A percentile compares a stretch with the other conserved stretches of the same genome.
Conservation (phyloP, 2,113 vertebrate species). For the Siniperca knerii region DNA sequence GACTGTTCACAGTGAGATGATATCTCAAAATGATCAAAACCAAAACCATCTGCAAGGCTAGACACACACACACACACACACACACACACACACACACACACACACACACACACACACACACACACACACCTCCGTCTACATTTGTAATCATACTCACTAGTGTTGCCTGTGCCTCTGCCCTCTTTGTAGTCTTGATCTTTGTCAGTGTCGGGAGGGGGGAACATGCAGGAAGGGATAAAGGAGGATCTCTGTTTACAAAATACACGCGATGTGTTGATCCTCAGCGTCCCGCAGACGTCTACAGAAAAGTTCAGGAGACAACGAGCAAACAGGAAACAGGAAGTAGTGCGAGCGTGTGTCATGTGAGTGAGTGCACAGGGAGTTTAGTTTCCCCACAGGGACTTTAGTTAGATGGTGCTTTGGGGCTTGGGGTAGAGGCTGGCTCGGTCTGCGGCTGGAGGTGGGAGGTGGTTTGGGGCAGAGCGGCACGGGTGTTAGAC, state of each 20-base stretch:
- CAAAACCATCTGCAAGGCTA: neutral
- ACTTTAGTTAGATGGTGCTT: conserved; percentile 82
- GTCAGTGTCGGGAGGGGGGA: conserved; percentile 18
- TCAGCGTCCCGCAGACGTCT: conserved; percentile 16
- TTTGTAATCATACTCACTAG: neutral
- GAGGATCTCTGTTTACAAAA: conserved; percentile 32
- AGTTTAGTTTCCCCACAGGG: conserved; percentile 19
- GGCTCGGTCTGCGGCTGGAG: conserved; percentile 62
- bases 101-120: conserved; percentile 1
- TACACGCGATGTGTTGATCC: conserved; percentile 42
- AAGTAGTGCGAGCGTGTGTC: conserved; percentile 28
- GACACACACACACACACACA: neutral
- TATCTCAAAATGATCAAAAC: neutral
- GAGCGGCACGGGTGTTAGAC: conserved; percentile 18
- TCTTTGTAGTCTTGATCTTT: conserved; percentile 14
- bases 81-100: neutral
- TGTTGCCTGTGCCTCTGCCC: conserved; percentile 12
- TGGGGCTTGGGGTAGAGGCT: conserved; percentile 66
- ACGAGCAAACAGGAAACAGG: conserved; percentile 40
- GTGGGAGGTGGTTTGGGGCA: conserved; percentile 18
- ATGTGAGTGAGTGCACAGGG: conserved; percentile 34
- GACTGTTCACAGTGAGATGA: neutral
- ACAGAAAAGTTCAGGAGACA: conserved; percentile 27
- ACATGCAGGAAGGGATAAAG: conserved; percentile 49
- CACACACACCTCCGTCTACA: neutral